Conservation (phyloP, 2,797 vertebrate species). For the Phataginus tricuspis region DNA sequence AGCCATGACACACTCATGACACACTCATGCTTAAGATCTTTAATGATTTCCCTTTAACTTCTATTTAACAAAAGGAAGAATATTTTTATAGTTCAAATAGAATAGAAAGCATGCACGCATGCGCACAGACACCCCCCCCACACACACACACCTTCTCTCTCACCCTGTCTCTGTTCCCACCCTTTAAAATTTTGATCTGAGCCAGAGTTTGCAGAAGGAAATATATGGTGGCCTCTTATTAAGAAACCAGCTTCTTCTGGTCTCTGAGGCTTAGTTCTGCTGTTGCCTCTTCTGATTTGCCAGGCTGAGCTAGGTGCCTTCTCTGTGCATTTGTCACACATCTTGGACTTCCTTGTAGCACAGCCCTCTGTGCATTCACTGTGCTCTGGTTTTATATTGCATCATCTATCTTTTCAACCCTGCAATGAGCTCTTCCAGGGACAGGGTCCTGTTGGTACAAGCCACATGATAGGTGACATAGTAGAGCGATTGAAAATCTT, state of each 20-base stretch:
- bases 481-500: background rate
- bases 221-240: background rate
- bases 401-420: background rate
- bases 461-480: background rate
- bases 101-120: background rate
- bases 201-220: background rate
- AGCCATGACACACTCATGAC: slow-evolving; percentile 9
- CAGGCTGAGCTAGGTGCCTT: background rate
- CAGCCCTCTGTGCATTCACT: background rate
- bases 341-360: background rate
- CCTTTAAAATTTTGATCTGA: background rate
- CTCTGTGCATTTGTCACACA: background rate
- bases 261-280: background rate
- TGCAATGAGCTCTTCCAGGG: background rate
- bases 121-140: background rate
- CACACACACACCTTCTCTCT: background rate
- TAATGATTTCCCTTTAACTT: slow-evolving; percentile 71
- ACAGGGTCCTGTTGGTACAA: background rate
- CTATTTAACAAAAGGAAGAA: slow-evolving; percentile 55
- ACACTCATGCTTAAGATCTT: slow-evolving; percentile 48
- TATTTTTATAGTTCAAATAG: slow-evolving; percentile 49
- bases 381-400: background rate
- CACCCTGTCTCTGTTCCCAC: background rate
- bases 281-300: background rate
- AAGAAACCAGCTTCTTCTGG: background rate